phyloP scores from a whole-genome alignment of 2,797 vertebrate species.

The Lophotriccus pileatus region DNA sequence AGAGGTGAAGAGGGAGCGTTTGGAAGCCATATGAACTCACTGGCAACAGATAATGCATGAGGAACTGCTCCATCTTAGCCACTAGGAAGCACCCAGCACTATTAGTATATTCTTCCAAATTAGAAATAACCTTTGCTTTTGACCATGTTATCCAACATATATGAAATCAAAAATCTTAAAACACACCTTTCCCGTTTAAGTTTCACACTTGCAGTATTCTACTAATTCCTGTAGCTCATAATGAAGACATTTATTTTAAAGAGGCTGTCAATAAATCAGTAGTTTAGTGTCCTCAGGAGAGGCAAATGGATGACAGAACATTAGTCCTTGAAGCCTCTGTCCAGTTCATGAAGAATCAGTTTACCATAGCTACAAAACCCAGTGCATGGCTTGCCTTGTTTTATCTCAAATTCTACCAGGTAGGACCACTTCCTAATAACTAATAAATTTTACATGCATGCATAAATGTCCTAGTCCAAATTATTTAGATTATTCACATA shows the following conservation, averaged over 20 bases:
- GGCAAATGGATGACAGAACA: not conserved
- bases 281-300: not conserved
- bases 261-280: conserved; percentile 29
- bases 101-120: not conserved
- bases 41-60: not conserved
- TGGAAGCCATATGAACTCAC: not conserved
- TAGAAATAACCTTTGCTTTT: not conserved
- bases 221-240: not conserved
- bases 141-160: not conserved
- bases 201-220: not conserved
- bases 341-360: not conserved
- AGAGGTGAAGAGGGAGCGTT: not conserved
- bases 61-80: not conserved
- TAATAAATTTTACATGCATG: not conserved
- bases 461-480: not conserved
- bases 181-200: not conserved
- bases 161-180: not conserved
- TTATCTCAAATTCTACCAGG: not conserved
- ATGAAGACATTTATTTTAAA: conserved; percentile 31
- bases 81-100: not conserved
- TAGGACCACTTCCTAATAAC: not conserved
- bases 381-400: not conserved
- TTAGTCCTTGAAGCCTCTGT: not conserved
- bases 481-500: not conserved
- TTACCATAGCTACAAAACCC: not conserved